Percentiles rank a stretch among this genome's conserved stretches.
Evolutionary conservation across 2,888 invertebrate genomes (phyloP).

Genomic region (Heteromurus nitidus): DNA sequence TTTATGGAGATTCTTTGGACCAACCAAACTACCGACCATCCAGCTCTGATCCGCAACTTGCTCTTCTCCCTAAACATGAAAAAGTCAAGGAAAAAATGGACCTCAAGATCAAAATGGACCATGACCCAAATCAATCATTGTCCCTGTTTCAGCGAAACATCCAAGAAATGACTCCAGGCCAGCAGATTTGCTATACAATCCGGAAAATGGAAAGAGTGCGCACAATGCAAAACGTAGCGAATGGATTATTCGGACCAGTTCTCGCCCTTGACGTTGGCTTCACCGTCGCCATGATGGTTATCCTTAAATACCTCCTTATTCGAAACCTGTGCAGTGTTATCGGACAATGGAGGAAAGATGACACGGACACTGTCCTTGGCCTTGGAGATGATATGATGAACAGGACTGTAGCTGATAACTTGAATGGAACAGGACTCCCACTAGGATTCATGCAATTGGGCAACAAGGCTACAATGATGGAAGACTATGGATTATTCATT

Average conservation of each 20-base stretch:
- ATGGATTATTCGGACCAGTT: conserved; percentile 39
- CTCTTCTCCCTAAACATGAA: background rate
- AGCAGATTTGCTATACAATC: conserved; percentile 41
- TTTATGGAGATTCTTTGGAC: background rate
- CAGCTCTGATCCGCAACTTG: background rate
- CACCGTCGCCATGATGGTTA: conserved; percentile 47
- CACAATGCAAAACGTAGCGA: conserved; percentile 41
- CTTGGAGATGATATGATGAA: background rate
- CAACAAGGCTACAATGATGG: background rate
- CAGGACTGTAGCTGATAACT: background rate
- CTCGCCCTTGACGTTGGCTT: conserved; percentile 47
- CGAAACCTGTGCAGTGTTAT: conserved; percentile 26
- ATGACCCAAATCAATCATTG: background rate
- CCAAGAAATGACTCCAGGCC: conserved; percentile 31
- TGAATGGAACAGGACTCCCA: no score
- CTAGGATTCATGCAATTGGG: no score
- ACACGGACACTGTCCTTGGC: background rate
- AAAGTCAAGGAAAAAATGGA: background rate
- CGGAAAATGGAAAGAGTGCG: conserved; percentile 37
- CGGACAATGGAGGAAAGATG: no score
- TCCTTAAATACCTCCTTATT: conserved; percentile 44
- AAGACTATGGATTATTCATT: background rate
- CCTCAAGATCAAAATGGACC: background rate
- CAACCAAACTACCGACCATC: background rate
- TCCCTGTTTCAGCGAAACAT: background rate